These are phyloP conservation scores for Drosophila micromelanica DNA, from an alignment of 1,140 invertebrate genomes.

Conservation along the genomic window DNA sequence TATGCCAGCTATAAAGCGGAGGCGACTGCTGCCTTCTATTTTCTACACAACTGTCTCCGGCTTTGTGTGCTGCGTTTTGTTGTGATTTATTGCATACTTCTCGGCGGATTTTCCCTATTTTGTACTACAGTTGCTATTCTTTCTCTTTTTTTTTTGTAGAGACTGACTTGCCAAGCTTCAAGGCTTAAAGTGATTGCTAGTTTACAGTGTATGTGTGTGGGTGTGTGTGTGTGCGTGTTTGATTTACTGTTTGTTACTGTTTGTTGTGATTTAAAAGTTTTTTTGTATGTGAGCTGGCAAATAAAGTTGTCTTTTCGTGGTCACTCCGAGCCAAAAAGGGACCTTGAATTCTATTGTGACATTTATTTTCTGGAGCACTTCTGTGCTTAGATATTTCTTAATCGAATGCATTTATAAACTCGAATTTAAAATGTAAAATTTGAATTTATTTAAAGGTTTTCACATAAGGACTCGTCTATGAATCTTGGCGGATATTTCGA, in stretches of 20 bases:
- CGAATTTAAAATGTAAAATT: too few species aligned
- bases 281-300: constrained; percentile 13
- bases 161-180: constrained; percentile 43
- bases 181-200: constrained; percentile 48
- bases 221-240: constrained; percentile 10
- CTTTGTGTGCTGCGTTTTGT: constrained; percentile 50
- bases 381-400: background rate
- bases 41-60: constrained; percentile 32
- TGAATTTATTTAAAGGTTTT: background rate
- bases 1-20: constrained; percentile 36
- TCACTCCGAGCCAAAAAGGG: constrained; percentile 4
- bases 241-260: constrained; percentile 53
- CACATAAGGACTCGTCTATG: background rate
- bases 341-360: background rate
- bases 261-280: constrained; percentile 47
- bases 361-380: background rate
- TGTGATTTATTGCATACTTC: constrained; percentile 68
- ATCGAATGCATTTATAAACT: background rate
- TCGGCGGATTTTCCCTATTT: constrained; percentile 59
- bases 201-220: constrained; percentile 14
- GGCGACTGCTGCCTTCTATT: constrained; percentile 3
- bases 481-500: background rate
- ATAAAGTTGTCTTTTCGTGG: constrained; percentile 47
- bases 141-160: constrained; percentile 33
- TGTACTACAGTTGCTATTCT: constrained; percentile 45